A percentile compares a stretch with the other conserved stretches of the same genome.
These are phyloP conservation scores for Chironomus riparius DNA, from an alignment of 2,888 invertebrate genomes.

Conservation along the genomic window DNA sequence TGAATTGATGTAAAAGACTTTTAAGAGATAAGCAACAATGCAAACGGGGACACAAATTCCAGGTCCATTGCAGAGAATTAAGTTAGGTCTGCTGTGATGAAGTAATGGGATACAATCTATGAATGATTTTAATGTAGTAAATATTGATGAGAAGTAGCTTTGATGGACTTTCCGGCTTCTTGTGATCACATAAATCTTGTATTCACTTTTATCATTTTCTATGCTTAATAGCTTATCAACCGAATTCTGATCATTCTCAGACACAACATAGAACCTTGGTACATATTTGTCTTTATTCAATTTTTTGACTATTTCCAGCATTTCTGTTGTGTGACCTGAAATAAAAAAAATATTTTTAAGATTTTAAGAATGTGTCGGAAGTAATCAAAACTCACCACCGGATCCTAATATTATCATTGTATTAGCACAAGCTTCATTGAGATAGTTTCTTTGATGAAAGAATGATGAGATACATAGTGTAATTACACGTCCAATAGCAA, in stretches of 20 bases:
- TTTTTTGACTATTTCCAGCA: conserved; percentile 61
- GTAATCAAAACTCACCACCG: conserved; percentile 33
- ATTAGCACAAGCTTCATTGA: conserved; percentile 18
- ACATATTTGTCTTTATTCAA: conserved; percentile 55
- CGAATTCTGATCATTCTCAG: conserved; percentile 69
- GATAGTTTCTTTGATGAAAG: neutral
- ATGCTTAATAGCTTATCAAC: conserved; percentile 53
- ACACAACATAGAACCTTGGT: conserved; percentile 69
- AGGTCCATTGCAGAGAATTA: conserved; percentile 89
- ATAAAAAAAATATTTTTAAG: too few relatives aligned
- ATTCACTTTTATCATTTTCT: conserved; percentile 41
- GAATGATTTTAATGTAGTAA: conserved; percentile 68
- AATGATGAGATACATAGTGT: neutral
- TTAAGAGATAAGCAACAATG: conserved; percentile 62
- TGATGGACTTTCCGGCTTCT: conserved; percentile 84
- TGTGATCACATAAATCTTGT: conserved; percentile 55
- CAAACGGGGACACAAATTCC: conserved; percentile 94
- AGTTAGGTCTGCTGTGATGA: conserved; percentile 60
- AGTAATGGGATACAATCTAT: conserved; percentile 60
- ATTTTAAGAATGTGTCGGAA: neutral
- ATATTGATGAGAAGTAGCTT: conserved; percentile 66
- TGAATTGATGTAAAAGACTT: conserved; percentile 53
- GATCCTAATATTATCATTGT: conserved; percentile 39
- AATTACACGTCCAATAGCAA: conserved; percentile 2
- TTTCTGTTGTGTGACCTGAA: conserved; percentile 94